Conservation (phyloP, 2,888 invertebrate species). For the Hybos culiciformis region DNA sequence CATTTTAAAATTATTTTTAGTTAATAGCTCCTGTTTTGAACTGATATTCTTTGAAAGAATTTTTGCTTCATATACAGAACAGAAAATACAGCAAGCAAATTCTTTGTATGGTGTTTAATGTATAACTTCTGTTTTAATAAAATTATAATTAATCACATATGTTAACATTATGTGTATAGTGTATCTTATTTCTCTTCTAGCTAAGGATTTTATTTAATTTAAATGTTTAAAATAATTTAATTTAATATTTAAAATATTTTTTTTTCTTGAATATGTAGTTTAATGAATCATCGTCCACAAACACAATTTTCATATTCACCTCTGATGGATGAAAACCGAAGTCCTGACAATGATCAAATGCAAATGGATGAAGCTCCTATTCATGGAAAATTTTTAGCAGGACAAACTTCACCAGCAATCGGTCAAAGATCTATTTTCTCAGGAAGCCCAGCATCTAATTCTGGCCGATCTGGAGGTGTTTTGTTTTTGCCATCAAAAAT, state of each 20-base stretch:
- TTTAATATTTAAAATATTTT: background rate
- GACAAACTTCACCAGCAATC: background rate
- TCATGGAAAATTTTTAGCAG: constrained; percentile 7
- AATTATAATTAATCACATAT: too few relatives aligned
- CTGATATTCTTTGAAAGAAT: too few relatives aligned
- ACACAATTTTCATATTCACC: constrained; percentile 6
- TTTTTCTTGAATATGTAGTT: constrained; percentile 3
- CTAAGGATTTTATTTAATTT: too few relatives aligned
- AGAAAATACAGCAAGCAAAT: too few relatives aligned
- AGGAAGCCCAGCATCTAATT: constrained; percentile 11
- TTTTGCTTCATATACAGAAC: too few relatives aligned
- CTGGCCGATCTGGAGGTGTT: constrained; percentile 14
- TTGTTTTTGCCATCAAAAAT: constrained; percentile 14
- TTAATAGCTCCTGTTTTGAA: too few relatives aligned
- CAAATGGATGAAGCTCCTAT: constrained; percentile 10
- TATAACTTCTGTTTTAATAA: too few relatives aligned
- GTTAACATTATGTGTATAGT: too few relatives aligned
- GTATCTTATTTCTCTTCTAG: too few relatives aligned
- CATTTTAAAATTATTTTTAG: too few relatives aligned
- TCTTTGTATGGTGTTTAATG: too few relatives aligned
- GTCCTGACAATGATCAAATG: constrained; percentile 19
- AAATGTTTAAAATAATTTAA: too few relatives aligned
- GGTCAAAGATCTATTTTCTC: constrained; percentile 11
- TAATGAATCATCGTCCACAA: background rate
- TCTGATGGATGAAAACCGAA: constrained; percentile 26